Conservation (phyloP, 2,888 invertebrate species). For the Cistogaster globosa region DNA sequence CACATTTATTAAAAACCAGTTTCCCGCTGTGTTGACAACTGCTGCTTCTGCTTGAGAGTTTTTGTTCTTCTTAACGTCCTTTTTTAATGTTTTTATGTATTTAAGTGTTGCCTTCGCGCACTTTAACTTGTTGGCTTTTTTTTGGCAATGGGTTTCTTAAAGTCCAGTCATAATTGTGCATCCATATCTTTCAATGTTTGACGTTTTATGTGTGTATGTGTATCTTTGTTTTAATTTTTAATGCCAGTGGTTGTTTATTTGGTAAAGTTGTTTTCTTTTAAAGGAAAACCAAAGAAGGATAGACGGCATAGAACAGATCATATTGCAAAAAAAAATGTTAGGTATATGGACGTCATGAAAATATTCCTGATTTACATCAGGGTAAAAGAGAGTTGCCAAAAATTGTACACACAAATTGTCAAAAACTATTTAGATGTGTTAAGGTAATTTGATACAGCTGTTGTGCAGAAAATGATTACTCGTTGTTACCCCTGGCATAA, state of each 20-base stretch:
- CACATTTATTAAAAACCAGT: constrained; percentile 73
- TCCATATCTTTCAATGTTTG: neutral
- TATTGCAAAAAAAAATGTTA: constrained; percentile 62
- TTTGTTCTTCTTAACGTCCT: constrained; percentile 35
- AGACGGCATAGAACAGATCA: constrained; percentile 40
- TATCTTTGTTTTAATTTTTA: constrained; percentile 14
- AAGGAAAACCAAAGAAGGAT: constrained; percentile 55
- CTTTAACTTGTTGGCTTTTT: constrained; percentile 24
- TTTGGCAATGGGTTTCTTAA: constrained; percentile 23
- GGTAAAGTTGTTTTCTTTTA: constrained; percentile 26
- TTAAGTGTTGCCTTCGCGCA: constrained; percentile 49
- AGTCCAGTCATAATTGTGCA: constrained; percentile 2
- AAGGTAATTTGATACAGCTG: constrained; percentile 57
- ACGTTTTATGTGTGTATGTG: neutral
- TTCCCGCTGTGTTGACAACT: constrained; percentile 72
- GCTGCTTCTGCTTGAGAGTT: constrained; percentile 58
- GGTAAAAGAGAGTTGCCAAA: constrained; percentile 54
- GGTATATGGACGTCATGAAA: constrained; percentile 37
- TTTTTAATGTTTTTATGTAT: constrained; percentile 42
- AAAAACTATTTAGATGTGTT: neutral
- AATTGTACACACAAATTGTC: neutral
- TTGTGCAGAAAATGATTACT: neutral
- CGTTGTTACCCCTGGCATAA: no score
- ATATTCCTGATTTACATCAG: constrained; percentile 2
- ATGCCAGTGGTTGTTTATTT: constrained; percentile 57